phyloP scores from a whole-genome alignment of 2,797 vertebrate genomes.

The Crax fasciolata region DNA sequence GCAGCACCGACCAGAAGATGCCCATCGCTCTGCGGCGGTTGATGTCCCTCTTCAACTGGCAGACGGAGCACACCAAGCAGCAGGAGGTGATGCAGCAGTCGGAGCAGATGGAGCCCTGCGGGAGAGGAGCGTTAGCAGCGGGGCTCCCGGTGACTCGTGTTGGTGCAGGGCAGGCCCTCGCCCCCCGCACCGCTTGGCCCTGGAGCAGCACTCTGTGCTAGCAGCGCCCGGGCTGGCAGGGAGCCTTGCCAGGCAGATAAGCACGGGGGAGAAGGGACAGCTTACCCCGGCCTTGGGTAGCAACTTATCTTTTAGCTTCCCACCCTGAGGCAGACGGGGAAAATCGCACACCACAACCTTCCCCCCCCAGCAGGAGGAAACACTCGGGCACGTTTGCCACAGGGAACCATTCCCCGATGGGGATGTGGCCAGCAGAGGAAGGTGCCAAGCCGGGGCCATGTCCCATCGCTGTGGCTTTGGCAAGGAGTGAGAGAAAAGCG shows the following conservation, averaged over 20 bases:
- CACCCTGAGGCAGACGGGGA: not conserved
- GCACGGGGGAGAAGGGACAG: not conserved
- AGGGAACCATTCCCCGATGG: not conserved
- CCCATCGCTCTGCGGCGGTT: slow-evolving; percentile 82
- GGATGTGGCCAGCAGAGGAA: not conserved
- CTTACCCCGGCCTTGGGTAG: not conserved
- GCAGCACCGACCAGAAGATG: slow-evolving; percentile 80
- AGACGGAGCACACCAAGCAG: slow-evolving; percentile 82
- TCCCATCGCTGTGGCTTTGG: not conserved
- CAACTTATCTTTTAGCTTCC: not conserved
- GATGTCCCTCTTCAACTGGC: slow-evolving; percentile 92
- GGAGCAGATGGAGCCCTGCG: slow-evolving; percentile 86
- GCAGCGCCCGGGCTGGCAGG: too few relatives aligned
- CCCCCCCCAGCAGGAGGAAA: not conserved
- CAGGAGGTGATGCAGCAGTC: slow-evolving; percentile 69
- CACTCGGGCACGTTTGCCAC: too few relatives aligned
- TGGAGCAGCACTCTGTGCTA: too few relatives aligned
- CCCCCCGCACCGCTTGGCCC: not conserved
- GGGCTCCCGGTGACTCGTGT: not conserved
- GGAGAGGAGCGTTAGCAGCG: not conserved
- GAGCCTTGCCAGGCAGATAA: not conserved
- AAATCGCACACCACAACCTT: not conserved
- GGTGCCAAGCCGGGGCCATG: rapidly evolving
- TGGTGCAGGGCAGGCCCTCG: not conserved
- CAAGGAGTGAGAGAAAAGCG: not conserved